Conservation (phyloP, 2,888 invertebrate species). For the Zygaena filipendulae region DNA sequence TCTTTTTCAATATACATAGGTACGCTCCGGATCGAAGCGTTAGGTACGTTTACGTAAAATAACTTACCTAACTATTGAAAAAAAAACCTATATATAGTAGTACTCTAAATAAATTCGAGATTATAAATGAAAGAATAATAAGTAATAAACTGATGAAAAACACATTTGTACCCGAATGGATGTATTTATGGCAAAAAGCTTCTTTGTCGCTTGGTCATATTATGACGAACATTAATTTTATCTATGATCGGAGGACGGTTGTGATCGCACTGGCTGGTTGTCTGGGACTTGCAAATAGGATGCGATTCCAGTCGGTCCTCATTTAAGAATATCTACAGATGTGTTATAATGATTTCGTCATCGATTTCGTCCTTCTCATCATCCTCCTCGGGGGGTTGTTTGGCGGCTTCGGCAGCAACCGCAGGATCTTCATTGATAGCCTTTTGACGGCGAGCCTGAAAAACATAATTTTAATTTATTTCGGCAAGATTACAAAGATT, state of each 20-base stretch:
- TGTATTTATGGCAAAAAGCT: slow-evolving; percentile 25
- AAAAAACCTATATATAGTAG: slow-evolving; percentile 40
- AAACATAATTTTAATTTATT: slow-evolving; percentile 9
- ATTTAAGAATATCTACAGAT: slow-evolving; percentile 77
- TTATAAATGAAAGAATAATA: slow-evolving; percentile 21
- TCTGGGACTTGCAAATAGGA: not conserved
- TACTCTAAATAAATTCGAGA: slow-evolving; percentile 39
- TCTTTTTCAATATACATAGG: not conserved
- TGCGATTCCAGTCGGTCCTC: no score
- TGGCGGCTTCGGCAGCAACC: slow-evolving; percentile 71
- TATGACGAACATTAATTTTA: not conserved
- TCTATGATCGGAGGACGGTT: no score
- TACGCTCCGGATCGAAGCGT: no score
- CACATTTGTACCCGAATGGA: slow-evolving; percentile 23
- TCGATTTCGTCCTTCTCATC: slow-evolving; percentile 90
- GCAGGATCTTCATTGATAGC: slow-evolving; percentile 76
- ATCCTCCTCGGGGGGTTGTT: slow-evolving; percentile 79
- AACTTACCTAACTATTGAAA: slow-evolving; percentile 33
- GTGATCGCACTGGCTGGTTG: not conserved
- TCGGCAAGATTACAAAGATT: no score
- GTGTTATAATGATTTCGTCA: slow-evolving; percentile 88
- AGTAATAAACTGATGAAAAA: slow-evolving; percentile 7
- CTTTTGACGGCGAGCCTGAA: slow-evolving; percentile 75
- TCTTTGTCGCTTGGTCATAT: slow-evolving; percentile 4
- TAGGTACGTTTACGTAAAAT: no score